Evolutionary conservation across 1,140 invertebrate species (phyloP).

Genomic region (Drosophila tsacasi): DNA sequence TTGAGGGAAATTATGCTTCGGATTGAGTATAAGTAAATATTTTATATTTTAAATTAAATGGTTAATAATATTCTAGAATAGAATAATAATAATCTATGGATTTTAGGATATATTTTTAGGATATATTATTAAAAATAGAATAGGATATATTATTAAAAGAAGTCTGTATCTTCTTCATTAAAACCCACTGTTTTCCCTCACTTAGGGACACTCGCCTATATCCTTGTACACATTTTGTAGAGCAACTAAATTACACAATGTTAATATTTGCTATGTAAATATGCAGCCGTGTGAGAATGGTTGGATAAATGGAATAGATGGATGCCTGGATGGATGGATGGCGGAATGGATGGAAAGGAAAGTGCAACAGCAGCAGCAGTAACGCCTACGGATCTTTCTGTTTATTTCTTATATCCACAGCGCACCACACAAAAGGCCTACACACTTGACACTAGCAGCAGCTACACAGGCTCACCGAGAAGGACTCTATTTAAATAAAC

Average conservation of each 20-base stretch:
- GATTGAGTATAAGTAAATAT: neutral
- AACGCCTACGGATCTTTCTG: conserved; percentile 34
- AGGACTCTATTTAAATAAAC: conserved; percentile 53
- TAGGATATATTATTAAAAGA: neutral
- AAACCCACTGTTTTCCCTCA: conserved; percentile 2
- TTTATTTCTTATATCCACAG: conserved; percentile 47
- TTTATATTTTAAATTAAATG: neutral
- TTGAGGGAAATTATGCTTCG: neutral
- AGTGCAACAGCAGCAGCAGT: conserved; percentile 15
- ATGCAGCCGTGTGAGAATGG: conserved; percentile 39
- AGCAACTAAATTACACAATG: conserved; percentile 83
- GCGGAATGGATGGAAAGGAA: conserved; percentile 29
- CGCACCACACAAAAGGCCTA: conserved; percentile 46
- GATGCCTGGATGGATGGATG: conserved; percentile 12
- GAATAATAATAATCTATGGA: neutral
- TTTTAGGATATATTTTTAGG: too few species aligned
- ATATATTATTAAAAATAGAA: neutral
- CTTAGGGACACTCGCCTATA: conserved; percentile 34
- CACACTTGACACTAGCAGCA: conserved; percentile 33
- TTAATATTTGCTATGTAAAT: conserved; percentile 75
- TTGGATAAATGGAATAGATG: conserved; percentile 30
- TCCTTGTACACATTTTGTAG: conserved; percentile 66
- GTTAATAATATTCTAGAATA: neutral
- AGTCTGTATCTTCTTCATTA: neutral
- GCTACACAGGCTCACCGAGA: conserved; percentile 5